Base-by-base conservation (phyloP, 2,797 vertebrate species). In the Anolis apletophallus region DNA sequence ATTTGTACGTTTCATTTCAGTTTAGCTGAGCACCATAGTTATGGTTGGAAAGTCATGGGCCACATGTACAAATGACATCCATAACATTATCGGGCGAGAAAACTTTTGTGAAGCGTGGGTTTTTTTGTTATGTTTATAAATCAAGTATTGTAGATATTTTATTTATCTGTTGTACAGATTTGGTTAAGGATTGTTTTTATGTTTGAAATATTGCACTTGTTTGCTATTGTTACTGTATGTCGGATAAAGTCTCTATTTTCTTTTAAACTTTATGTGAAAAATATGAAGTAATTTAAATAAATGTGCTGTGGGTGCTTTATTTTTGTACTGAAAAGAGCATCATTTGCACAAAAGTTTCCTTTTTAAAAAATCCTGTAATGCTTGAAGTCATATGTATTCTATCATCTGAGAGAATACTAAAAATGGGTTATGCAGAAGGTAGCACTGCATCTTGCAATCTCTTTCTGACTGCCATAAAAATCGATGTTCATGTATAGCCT, bases 151-250 rank as follows among this genome's bases (percentile, higher is more conserved):
- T 93, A 96, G 91, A 95, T 95, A 94, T 77, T 93, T 95, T 97
- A 97, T 97, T 97, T 97, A 97, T 96, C 94, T 94, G 94, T 97
- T 97, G 96, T 96, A 97, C 96, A 97, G 93, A 96, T 94, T 95
- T 90, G 91, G 90, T 96, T 96, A 93, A 93, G 93, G 91, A 91
- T 95, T 93, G 94, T 94, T 96, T 96, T 96, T 93, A 95, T 94
- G 94, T 96, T 93, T 93, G 92, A 94, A 94, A 95, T 93, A 95
- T 95, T 96, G 96, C 95, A 97, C 95, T 97, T 96, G 94, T 96
- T 96, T 95, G 94, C 92, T 94, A 77, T 79, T 94, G 75, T 79
- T 91, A 91, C 68, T 94, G 81, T 96, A 88, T 91, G 94, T 95
- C 93, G 88, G 92, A 91, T 95, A 95, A 94, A 94, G 94, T 95